Percentiles rank a stretch among this genome's conserved stretches.
Conservation (phyloP, 2,888 invertebrate species). For the Onthophagus sagittarius region DNA sequence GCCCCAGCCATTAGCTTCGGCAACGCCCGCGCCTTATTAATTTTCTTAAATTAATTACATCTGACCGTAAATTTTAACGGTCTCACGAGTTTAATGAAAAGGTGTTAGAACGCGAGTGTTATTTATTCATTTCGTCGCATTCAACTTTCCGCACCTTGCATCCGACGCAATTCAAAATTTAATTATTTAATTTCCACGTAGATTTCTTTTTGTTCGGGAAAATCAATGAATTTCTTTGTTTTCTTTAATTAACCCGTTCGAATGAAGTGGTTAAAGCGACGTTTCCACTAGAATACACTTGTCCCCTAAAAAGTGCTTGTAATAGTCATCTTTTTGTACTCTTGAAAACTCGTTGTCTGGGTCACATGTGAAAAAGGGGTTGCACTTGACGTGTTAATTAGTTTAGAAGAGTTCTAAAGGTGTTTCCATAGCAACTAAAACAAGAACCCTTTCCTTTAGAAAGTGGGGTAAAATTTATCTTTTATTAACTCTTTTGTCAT, state of each 20-base stretch:
- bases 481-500: background rate
- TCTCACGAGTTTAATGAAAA: background rate
- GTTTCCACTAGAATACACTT: background rate
- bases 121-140: constrained; percentile 7
- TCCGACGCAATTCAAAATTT: too few species aligned
- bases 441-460: background rate
- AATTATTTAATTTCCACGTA: too few species aligned
- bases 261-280: background rate
- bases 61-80: constrained; percentile 12
- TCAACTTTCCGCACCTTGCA: background rate
- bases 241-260: background rate
- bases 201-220: too few species aligned
- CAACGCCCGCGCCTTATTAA: constrained; percentile 4
- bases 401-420: background rate
- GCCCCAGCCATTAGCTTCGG: background rate
- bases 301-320: background rate
- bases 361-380: background rate
- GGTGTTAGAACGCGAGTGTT: background rate
- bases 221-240: too few species aligned
- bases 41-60: constrained; percentile 10
- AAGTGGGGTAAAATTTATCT: background rate
- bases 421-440: background rate
- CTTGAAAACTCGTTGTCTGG: background rate
- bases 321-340: background rate
- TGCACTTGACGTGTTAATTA: background rate